A percentile compares a stretch with the other conserved stretches of the same genome.
phyloP scores from a whole-genome alignment of 2,113 vertebrate genomes.

The Burhinus bistriatus region DNA sequence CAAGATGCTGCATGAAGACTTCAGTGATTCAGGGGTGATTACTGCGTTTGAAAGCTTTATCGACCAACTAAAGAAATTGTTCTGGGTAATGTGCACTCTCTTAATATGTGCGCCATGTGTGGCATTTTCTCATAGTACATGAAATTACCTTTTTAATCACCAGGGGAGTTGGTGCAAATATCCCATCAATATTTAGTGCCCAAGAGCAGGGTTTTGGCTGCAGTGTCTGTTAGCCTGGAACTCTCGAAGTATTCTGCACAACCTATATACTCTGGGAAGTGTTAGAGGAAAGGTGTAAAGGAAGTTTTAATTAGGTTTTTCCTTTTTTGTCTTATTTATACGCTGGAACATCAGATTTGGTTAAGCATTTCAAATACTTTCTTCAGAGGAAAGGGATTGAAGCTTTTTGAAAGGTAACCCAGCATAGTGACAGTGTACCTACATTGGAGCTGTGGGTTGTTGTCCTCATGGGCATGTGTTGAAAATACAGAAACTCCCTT shows the following conservation, averaged over 20 bases:
- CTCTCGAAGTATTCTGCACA: background rate
- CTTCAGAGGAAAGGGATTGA: background rate
- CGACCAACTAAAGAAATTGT: conserved; percentile 71
- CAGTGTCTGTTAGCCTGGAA: background rate
- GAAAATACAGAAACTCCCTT: background rate
- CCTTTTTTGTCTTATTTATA: background rate
- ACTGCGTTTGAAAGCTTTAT: conserved; percentile 77
- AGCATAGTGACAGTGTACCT: too few species aligned
- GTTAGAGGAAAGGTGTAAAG: background rate
- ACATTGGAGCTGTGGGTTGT: accelerated
- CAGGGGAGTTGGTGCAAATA: background rate
- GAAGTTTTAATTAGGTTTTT: background rate
- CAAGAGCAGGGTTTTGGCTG: background rate
- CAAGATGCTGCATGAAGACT: conserved; percentile 8
- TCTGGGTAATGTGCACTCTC: conserved; percentile 66
- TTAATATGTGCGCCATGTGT: accelerated
- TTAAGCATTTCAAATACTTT: background rate
- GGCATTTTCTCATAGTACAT: background rate
- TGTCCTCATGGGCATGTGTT: background rate
- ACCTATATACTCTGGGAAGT: background rate
- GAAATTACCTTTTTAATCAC: background rate
- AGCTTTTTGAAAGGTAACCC: background rate
- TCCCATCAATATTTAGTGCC: background rate
- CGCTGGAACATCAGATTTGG: background rate
- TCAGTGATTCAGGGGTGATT: conserved; percentile 54